Percentiles rank a stretch among this genome's conserved stretches.
phyloP scores from a whole-genome alignment of 1,140 invertebrate species.

The Pantala flavescens region DNA sequence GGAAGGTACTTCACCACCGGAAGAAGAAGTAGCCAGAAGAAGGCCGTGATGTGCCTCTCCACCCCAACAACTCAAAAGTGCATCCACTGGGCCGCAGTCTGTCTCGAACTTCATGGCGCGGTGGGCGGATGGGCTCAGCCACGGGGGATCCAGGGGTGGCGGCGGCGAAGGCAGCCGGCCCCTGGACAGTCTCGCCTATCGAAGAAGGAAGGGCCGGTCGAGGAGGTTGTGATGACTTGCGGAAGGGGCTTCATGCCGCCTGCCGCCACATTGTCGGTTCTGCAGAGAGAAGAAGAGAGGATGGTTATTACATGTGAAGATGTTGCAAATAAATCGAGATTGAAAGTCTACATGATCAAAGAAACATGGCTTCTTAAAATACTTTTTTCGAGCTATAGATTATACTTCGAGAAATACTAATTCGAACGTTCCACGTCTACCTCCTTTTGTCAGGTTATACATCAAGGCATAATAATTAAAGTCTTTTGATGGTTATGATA shows the following conservation, averaged over 20 bases:
- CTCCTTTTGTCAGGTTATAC: too few relatives aligned
- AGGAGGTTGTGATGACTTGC: background rate
- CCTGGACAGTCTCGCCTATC: background rate
- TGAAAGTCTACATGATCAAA: too few relatives aligned
- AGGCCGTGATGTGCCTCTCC: slow-evolving; percentile 32
- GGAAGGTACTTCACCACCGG: slow-evolving; percentile 30
- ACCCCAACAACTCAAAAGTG: slow-evolving; percentile 33
- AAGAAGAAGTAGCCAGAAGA: slow-evolving; percentile 35
- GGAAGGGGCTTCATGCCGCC: background rate
- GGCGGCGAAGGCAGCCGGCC: background rate
- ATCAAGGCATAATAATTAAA: too few relatives aligned
- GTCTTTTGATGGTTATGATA: too few relatives aligned
- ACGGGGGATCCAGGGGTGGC: background rate
- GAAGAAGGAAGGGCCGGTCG: background rate
- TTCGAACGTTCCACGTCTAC: too few relatives aligned
- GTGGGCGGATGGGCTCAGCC: background rate
- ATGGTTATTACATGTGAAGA: background rate
- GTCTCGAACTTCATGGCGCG: slow-evolving; percentile 16
- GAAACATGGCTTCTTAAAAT: too few relatives aligned
- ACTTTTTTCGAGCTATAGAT: too few relatives aligned
- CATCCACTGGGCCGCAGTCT: slow-evolving; percentile 26
- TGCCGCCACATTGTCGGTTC: background rate
- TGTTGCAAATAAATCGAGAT: too few relatives aligned
- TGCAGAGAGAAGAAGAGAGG: background rate
- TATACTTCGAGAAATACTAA: too few relatives aligned